phyloP scores from a whole-genome alignment of 2,113 vertebrate genomes.

The Vidua chalybeata region DNA sequence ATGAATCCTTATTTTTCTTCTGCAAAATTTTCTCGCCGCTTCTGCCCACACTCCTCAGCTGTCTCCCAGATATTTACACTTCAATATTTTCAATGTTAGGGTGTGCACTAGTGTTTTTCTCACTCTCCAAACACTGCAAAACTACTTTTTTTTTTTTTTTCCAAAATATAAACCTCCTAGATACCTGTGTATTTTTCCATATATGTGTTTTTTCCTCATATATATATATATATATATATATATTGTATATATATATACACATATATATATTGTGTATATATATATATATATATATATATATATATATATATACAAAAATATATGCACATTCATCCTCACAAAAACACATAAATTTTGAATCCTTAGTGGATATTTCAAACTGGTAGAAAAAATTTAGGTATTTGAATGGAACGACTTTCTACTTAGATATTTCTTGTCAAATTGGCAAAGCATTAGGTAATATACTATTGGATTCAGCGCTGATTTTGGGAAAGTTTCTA shows the following conservation, averaged over 20 bases:
- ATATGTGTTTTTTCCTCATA: not conserved
- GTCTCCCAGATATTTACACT: not conserved
- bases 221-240: no score
- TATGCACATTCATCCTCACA: not conserved
- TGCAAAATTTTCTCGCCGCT: not conserved
- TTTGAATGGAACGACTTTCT: not conserved
- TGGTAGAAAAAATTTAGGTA: not conserved
- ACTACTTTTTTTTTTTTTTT: not conserved
- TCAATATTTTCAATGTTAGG: not conserved
- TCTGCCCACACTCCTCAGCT: not conserved
- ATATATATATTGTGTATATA: no score
- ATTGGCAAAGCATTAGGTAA: not conserved
- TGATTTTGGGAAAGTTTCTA: not conserved
- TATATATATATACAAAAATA: rapidly evolving
- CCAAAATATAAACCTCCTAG: rapidly evolving
- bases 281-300: no score
- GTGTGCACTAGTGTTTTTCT: not conserved
- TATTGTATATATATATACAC: no score
- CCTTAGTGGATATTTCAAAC: not conserved
- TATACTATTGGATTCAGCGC: rapidly evolving
- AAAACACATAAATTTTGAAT: not conserved
- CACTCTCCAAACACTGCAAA: not conserved
- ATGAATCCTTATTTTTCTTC: not conserved
- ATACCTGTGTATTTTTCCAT: not conserved
- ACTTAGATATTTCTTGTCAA: not conserved